phyloP scores from a whole-genome alignment of 2,113 vertebrate species.

The Varanus salvator region DNA sequence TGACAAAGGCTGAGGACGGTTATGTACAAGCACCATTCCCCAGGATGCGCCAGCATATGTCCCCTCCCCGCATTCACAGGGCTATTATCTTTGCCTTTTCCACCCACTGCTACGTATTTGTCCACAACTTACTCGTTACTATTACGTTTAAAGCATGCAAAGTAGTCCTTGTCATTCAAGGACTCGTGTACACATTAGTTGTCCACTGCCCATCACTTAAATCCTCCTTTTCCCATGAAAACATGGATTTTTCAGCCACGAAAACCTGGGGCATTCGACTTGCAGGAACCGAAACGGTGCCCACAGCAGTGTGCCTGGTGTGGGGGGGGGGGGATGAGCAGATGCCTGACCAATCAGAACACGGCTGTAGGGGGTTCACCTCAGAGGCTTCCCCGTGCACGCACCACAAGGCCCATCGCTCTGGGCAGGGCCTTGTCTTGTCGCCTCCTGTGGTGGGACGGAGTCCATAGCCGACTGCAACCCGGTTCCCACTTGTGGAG shows the following conservation, averaged over 20 bases:
- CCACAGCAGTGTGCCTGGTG: background rate
- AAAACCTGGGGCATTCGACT: background rate
- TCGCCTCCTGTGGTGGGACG: background rate
- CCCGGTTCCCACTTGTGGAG: background rate
- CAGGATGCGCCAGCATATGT: too few relatives aligned
- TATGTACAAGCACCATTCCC: too few relatives aligned
- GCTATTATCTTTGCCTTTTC: background rate
- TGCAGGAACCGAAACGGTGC: background rate
- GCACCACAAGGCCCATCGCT: background rate
- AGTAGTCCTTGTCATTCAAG: background rate
- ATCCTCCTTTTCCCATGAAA: background rate
- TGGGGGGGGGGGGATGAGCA: background rate
- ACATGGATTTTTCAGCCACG: too few relatives aligned
- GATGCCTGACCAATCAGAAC: background rate
- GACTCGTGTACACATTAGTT: background rate
- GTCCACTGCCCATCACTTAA: background rate
- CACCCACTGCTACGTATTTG: background rate
- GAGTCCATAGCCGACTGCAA: background rate
- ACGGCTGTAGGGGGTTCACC: too few relatives aligned
- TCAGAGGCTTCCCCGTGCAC: background rate
- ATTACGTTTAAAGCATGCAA: background rate
- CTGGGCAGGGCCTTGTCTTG: too few relatives aligned
- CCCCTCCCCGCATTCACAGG: background rate
- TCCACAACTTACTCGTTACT: background rate
- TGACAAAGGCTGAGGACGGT: background rate